A percentile compares a stretch with the other conserved stretches of the same genome.
phyloP scores from a whole-genome alignment of 2,888 invertebrate species.

The Scrobipalpa atriplicella region DNA sequence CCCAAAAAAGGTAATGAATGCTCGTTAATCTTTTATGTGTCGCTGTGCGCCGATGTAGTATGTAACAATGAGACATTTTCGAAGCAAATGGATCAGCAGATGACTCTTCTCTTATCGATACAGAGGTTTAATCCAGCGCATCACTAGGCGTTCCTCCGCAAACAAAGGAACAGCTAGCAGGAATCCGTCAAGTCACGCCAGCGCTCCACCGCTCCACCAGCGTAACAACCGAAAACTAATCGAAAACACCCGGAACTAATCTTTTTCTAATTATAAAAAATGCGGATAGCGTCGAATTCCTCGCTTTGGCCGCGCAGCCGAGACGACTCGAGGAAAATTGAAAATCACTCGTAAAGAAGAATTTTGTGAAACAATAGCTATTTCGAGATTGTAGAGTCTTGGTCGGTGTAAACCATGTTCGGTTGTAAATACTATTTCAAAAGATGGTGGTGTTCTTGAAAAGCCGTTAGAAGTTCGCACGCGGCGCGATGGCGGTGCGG shows the following conservation, averaged over 20 bases:
- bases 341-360: slow-evolving; percentile 36
- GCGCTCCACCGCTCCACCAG: slow-evolving; percentile 40
- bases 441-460: slow-evolving; percentile 22
- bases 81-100: too few species aligned
- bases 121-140: slow-evolving; percentile 24
- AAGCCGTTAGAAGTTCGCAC: slow-evolving; percentile 44
- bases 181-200: slow-evolving; percentile 77
- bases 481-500: slow-evolving; percentile 29
- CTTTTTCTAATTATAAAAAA: slow-evolving; percentile 74
- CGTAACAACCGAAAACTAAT: slow-evolving; percentile 72
- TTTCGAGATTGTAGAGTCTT: neutral
- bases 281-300: slow-evolving; percentile 60
- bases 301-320: slow-evolving; percentile 48
- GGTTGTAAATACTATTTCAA: slow-evolving; percentile 30
- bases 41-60: neutral
- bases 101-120: neutral
- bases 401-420: slow-evolving; percentile 22
- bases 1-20: slow-evolving; percentile 14
- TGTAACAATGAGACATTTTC: neutral
- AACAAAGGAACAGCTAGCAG: slow-evolving; percentile 66
- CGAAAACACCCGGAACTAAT: slow-evolving; percentile 79
- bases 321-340: slow-evolving; percentile 50
- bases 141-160: slow-evolving; percentile 52
- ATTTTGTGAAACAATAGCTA: slow-evolving; percentile 23
- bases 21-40: neutral